A percentile compares a stretch with the other conserved stretches of the same genome.
Evolutionary conservation across 1,140 invertebrate genomes (phyloP).

Genomic region (Cyrtorhinus lividipennis): DNA sequence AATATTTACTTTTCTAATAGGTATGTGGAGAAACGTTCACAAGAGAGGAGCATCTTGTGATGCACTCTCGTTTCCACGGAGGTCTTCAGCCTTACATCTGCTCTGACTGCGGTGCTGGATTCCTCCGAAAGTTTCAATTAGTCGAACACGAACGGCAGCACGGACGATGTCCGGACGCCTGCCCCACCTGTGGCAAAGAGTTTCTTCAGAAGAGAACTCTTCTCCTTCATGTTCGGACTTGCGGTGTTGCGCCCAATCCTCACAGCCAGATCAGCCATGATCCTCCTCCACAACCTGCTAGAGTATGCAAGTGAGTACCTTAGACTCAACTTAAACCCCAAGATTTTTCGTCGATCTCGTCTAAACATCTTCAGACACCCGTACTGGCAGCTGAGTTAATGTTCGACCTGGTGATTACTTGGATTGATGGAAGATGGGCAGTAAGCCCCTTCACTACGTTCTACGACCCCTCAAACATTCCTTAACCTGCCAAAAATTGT

Average conservation of each 20-base stretch:
- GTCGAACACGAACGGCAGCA: conserved; percentile 67
- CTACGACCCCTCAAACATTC: too few relatives aligned
- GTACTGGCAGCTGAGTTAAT: too few relatives aligned
- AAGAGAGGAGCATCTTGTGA: conserved; percentile 57
- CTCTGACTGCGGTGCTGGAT: conserved; percentile 64
- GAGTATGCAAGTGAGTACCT: conserved; percentile 35
- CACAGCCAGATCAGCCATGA: conserved; percentile 14
- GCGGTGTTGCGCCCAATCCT: conserved; percentile 22
- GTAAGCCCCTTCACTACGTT: too few relatives aligned
- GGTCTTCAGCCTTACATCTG: conserved; percentile 66
- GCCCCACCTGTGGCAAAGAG: conserved; percentile 65
- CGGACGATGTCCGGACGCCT: conserved; percentile 62
- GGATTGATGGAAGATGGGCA: too few relatives aligned
- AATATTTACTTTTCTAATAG: too few relatives aligned
- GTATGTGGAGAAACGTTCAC: conserved; percentile 80
- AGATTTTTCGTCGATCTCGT: too few relatives aligned
- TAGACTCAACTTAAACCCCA: too few relatives aligned
- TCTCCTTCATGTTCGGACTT: conserved; percentile 40
- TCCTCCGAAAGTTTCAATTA: conserved; percentile 67
- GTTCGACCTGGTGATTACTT: too few relatives aligned
- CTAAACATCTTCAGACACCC: too few relatives aligned
- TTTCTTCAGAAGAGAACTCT: conserved; percentile 68
- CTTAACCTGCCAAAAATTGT: too few relatives aligned
- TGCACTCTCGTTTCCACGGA: conserved; percentile 47
- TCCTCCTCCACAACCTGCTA: conserved; percentile 25